Conservation (phyloP, 2,888 invertebrate species). For the Chrysolina oricalcia region DNA sequence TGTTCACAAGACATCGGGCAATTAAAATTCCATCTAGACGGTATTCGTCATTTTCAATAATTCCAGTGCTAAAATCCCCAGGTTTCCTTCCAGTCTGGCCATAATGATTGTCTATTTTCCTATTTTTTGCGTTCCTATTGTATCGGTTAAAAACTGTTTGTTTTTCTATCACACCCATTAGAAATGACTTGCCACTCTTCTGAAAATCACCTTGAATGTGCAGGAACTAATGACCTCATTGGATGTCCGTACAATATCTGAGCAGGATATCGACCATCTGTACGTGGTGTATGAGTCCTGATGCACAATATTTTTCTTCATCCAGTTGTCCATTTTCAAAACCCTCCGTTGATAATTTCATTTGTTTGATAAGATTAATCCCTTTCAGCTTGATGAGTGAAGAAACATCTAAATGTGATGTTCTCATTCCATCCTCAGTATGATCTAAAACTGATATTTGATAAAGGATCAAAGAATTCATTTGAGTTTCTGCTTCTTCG, state of each 20-base stretch:
- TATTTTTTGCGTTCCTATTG: not conserved
- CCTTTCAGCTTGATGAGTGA: not conserved
- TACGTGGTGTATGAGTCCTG: too few species aligned
- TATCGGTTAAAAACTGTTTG: not conserved
- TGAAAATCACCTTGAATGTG: not conserved
- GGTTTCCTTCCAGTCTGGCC: too few species aligned
- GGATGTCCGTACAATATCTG: conserved; percentile 3
- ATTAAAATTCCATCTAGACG: too few species aligned
- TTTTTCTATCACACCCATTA: not conserved
- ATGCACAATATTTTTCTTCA: not conserved
- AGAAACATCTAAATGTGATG: not conserved
- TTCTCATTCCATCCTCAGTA: not conserved
- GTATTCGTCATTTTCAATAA: too few species aligned
- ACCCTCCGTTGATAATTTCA: not conserved
- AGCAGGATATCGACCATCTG: not conserved
- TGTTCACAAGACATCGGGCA: too few species aligned
- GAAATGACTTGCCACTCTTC: not conserved
- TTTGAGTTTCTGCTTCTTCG: not conserved
- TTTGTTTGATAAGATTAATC: not conserved
- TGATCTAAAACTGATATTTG: not conserved
- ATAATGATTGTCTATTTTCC: too few species aligned
- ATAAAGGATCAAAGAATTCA: not conserved
- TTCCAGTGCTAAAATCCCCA: too few species aligned
- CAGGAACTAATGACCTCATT: not conserved
- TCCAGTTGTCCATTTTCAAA: not conserved